phyloP scores from a whole-genome alignment of 2,797 vertebrate species.

The Micromesistius poutassou region DNA sequence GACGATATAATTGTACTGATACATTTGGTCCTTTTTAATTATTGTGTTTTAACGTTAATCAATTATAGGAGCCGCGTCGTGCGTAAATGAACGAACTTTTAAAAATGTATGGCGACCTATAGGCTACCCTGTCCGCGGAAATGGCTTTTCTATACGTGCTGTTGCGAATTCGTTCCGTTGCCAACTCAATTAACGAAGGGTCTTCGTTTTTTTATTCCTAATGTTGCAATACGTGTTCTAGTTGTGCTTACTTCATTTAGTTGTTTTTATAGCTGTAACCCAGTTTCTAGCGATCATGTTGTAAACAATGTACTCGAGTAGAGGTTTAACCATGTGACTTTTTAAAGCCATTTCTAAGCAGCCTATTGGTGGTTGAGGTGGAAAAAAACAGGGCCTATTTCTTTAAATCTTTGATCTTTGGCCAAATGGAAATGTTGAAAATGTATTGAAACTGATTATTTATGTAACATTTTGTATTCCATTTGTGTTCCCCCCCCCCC shows the following conservation, averaged over 20 bases:
- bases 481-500: too few relatives aligned
- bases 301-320: not conserved
- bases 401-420: not conserved
- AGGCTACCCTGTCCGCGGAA: not conserved
- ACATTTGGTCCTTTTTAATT: too few relatives aligned
- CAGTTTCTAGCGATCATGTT: not conserved
- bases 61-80: not conserved
- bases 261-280: not conserved
- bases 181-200: not conserved
- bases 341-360: not conserved
- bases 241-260: not conserved
- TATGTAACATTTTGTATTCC: not conserved
- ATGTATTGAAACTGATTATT: not conserved
- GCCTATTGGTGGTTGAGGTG: not conserved
- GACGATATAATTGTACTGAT: not conserved
- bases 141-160: not conserved
- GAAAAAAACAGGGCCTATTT: not conserved
- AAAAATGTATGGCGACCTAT: not conserved
- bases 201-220: not conserved
- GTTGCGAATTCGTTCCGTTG: not conserved
- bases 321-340: slow-evolving; percentile 1
- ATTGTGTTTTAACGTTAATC: too few relatives aligned
- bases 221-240: not conserved
- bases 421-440: not conserved
- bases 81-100: not conserved